Percentiles rank a stretch among this genome's conserved stretches.
Conservation (phyloP, 2,888 invertebrate genomes). For the Rhagonycha fulva region DNA sequence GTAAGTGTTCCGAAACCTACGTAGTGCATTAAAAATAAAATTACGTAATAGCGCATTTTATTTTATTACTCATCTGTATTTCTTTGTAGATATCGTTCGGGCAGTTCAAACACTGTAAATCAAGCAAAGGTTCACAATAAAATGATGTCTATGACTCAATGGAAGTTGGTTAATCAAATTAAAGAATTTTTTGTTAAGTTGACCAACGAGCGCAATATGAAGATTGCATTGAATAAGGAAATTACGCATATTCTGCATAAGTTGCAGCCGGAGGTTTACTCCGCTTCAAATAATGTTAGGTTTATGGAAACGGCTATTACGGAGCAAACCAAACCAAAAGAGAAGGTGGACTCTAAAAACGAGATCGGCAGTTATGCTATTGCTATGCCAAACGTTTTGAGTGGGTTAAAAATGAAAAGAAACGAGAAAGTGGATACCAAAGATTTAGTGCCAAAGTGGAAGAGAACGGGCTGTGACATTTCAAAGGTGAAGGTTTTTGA, state of each 20-base stretch:
- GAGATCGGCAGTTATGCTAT: constrained; percentile 42
- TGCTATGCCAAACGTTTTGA: constrained; percentile 53
- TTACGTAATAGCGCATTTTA: not conserved
- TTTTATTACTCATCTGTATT: not conserved
- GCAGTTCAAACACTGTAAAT: constrained; percentile 38
- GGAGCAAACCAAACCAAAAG: not conserved
- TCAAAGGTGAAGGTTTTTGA: constrained; percentile 40
- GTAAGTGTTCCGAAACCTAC: not conserved
- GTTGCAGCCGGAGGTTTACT: constrained; percentile 52
- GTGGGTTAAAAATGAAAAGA: constrained; percentile 52
- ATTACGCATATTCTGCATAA: constrained; percentile 59
- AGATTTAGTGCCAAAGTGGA: constrained; percentile 57
- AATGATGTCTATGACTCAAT: constrained; percentile 50
- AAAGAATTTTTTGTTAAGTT: constrained; percentile 56
- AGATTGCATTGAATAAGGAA: constrained; percentile 57
- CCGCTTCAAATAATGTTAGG: constrained; percentile 43
- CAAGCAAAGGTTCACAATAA: constrained; percentile 46
- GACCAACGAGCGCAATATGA: constrained; percentile 54
- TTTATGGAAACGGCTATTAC: constrained; percentile 41
- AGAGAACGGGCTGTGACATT: constrained; percentile 44
- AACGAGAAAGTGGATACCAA: constrained; percentile 43
- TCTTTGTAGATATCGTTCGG: constrained; percentile 21
- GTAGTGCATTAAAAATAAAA: not conserved
- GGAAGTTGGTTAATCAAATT: constrained; percentile 56
- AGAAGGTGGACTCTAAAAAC: constrained; percentile 9